These are phyloP conservation scores for Pollenia griseotomentosa DNA, from an alignment of 2,888 invertebrate species.

Conservation along the genomic window DNA sequence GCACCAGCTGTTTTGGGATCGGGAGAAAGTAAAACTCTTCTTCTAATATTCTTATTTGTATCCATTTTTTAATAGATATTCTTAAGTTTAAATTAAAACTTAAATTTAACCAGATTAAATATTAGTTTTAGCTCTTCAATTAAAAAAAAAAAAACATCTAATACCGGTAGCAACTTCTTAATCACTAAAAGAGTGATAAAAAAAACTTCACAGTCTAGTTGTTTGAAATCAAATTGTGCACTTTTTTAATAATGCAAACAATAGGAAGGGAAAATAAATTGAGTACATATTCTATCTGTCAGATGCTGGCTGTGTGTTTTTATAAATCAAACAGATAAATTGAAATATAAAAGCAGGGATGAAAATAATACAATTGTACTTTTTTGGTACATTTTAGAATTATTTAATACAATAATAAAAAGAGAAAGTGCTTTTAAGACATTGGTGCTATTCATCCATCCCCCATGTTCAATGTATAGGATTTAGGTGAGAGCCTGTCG, in stretches of 20 bases:
- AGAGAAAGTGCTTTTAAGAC: too few relatives aligned
- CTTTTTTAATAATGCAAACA: constrained; percentile 20
- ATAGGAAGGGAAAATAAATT: constrained; percentile 46
- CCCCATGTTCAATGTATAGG: too few relatives aligned
- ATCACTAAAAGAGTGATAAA: constrained; percentile 34
- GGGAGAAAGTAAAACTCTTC: constrained; percentile 81
- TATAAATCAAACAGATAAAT: neutral
- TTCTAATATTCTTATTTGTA: constrained; percentile 76
- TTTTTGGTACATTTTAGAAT: too few relatives aligned
- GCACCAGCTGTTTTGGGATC: constrained; percentile 79
- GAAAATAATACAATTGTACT: too few relatives aligned
- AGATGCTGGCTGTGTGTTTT: constrained; percentile 42
- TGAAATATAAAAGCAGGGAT: neutral
- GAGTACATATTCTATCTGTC: constrained; percentile 75
- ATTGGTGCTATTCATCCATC: too few relatives aligned
- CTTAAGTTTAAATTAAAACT: neutral
- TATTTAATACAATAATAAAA: too few relatives aligned
- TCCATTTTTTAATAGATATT: constrained; percentile 45
- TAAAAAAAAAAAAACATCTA: constrained; percentile 7
- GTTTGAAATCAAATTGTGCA: neutral
- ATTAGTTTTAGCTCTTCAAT: neutral
- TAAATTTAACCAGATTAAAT: neutral
- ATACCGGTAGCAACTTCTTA: neutral
- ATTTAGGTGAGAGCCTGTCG: too few relatives aligned
- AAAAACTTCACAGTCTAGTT: constrained; percentile 13